These are phyloP conservation scores for Cuculus canorus DNA, from an alignment of 2,797 vertebrate genomes.

Conservation along the genomic window DNA sequence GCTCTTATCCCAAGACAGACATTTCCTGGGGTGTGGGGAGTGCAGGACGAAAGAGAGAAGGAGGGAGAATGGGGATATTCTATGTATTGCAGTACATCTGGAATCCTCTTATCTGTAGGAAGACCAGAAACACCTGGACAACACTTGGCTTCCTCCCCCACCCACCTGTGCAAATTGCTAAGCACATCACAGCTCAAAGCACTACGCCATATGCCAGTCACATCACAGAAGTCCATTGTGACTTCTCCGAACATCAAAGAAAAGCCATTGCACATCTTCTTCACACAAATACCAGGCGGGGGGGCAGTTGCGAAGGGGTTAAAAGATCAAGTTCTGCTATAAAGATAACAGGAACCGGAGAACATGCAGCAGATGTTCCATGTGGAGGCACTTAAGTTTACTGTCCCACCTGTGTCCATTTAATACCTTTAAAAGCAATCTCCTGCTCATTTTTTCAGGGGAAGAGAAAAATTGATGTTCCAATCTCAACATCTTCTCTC, in stretches of 20 bases:
- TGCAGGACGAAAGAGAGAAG: background rate
- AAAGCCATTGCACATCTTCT: background rate
- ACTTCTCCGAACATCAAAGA: conserved; percentile 53
- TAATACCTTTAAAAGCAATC: conserved; percentile 72
- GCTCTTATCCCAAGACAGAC: background rate
- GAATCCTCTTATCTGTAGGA: conserved; percentile 60
- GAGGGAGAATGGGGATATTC: background rate
- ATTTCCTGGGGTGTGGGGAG: background rate
- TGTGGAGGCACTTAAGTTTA: conserved; percentile 73
- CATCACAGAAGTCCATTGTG: conserved; percentile 60
- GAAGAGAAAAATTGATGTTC: conserved; percentile 10
- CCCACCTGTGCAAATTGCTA: conserved; percentile 51
- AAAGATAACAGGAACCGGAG: conserved; percentile 72
- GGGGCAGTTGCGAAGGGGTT: conserved; percentile 49
- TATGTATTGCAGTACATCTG: conserved; percentile 9
- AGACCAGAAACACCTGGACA: conserved; percentile 57
- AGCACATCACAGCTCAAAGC: conserved; percentile 20
- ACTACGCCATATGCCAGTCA: background rate
- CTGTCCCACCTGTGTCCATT: conserved; percentile 69
- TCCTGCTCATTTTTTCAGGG: conserved; percentile 40
- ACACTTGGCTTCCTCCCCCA: conserved; percentile 54
- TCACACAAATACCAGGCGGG: background rate
- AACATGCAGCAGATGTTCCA: conserved; percentile 68
- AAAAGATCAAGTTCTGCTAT: conserved; percentile 63
- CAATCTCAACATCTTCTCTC: background rate